These are phyloP conservation scores for Ichneumoninae sp. DNA, from an alignment of 2,888 invertebrate species.

Conservation along the genomic window DNA sequence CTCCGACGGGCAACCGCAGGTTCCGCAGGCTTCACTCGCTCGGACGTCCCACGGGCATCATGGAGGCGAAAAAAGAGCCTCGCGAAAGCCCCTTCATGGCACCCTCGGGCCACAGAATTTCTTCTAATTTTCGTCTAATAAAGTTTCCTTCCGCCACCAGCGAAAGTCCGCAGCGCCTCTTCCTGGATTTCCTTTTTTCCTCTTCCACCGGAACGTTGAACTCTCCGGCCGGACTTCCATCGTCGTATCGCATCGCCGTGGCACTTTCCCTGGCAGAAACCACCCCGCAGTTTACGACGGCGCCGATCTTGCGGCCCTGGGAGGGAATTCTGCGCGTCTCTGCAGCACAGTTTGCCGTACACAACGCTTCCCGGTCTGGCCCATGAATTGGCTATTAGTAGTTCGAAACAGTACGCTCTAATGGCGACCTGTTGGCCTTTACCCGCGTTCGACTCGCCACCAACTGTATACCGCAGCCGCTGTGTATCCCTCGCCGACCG, in stretches of 20 bases:
- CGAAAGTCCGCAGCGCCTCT: slow-evolving; percentile 13
- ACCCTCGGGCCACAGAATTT: slow-evolving; percentile 40
- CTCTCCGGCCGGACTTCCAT: not conserved
- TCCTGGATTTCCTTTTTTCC: not conserved
- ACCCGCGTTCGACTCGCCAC: slow-evolving; percentile 76
- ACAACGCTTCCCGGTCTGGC: slow-evolving; percentile 47
- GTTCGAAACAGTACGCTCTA: slow-evolving; percentile 84
- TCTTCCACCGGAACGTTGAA: slow-evolving; percentile 18
- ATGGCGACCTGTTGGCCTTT: slow-evolving; percentile 84
- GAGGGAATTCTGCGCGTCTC: slow-evolving; percentile 21
- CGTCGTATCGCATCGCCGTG: not conserved
- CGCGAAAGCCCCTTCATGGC: slow-evolving; percentile 36
- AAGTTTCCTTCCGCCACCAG: slow-evolving; percentile 23
- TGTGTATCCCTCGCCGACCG: slow-evolving; percentile 66
- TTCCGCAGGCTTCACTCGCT: slow-evolving; percentile 41
- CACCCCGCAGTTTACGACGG: slow-evolving; percentile 29
- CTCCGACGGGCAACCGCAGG: slow-evolving; percentile 50
- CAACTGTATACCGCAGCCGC: slow-evolving; percentile 55
- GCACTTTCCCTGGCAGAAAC: slow-evolving; percentile 2
- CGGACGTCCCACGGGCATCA: slow-evolving; percentile 38
- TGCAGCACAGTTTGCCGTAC: slow-evolving; percentile 40
- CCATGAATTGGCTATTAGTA: slow-evolving; percentile 86
- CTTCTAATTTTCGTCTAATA: slow-evolving; percentile 48
- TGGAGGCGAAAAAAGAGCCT: slow-evolving; percentile 32
- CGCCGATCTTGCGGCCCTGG: slow-evolving; percentile 17